phyloP scores from a whole-genome alignment of 2,113 vertebrate species.

The Nothocercus nigrocapillus region DNA sequence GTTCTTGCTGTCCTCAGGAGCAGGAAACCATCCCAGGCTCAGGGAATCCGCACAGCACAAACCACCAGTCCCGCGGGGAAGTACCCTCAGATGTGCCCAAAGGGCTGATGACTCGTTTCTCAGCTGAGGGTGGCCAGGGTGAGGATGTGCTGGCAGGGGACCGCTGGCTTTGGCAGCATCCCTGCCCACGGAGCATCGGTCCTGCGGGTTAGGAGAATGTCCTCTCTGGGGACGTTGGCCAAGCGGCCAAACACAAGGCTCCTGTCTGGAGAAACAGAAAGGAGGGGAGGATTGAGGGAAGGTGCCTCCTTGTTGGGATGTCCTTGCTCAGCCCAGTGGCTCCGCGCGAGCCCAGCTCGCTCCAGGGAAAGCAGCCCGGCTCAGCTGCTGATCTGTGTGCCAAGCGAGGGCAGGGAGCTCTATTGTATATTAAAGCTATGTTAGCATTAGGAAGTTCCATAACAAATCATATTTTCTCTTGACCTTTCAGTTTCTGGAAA shows the following conservation, averaged over 20 bases:
- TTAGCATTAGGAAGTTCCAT: constrained; percentile 22
- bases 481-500: constrained; percentile 53
- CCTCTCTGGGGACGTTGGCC: neutral
- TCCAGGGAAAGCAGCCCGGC: neutral
- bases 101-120: neutral
- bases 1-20: neutral
- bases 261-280: neutral
- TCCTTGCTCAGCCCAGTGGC: neutral
- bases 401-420: neutral
- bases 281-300: neutral
- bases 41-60: neutral
- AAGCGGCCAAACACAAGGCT: neutral
- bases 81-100: neutral
- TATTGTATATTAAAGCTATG: neutral
- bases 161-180: neutral
- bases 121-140: neutral
- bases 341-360: neutral
- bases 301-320: neutral
- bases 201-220: neutral
- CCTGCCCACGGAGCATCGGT: neutral
- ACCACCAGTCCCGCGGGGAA: neutral
- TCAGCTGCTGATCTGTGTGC: neutral
- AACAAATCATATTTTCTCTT: constrained; percentile 45
- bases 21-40: rapidly evolving
- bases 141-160: neutral